Conservation (phyloP, 2,797 vertebrate genomes). For the Sebastes itinus region DNA sequence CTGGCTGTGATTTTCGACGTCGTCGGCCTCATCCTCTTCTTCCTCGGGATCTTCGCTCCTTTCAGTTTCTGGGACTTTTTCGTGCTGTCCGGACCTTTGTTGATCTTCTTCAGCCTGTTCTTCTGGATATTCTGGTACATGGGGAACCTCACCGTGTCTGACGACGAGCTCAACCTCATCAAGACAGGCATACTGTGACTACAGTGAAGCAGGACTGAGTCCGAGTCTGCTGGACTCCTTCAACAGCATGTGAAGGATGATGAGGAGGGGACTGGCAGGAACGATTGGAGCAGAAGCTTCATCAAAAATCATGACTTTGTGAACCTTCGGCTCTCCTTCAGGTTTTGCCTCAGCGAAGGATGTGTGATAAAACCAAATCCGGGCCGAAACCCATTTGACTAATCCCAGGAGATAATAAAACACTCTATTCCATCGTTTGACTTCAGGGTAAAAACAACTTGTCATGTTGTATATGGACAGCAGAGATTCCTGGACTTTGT, state of each 20-base stretch:
- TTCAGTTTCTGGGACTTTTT: constrained; percentile 91
- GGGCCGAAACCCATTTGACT: constrained; percentile 18
- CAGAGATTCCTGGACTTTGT: constrained; percentile 11
- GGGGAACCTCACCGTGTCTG: constrained; percentile 82
- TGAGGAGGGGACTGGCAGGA: neutral
- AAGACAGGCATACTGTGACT: constrained; percentile 48
- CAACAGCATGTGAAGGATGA: neutral
- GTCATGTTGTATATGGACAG: neutral
- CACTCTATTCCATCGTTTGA: neutral
- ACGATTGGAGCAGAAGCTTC: neutral
- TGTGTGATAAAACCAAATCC: constrained; percentile 4
- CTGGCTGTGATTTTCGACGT: constrained; percentile 84
- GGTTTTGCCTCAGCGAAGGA: constrained; percentile 15
- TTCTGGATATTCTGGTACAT: constrained; percentile 92
- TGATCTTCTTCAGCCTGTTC: constrained; percentile 87
- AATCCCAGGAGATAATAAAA: constrained; percentile 27
- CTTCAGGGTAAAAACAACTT: constrained; percentile 4
- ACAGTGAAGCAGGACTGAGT: rapidly evolving
- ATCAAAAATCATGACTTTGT: neutral
- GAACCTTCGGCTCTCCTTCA: neutral
- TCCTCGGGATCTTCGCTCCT: constrained; percentile 84
- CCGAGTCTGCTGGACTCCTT: neutral
- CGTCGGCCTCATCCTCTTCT: constrained; percentile 81
- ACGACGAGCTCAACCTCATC: constrained; percentile 75
- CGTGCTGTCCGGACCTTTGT: constrained; percentile 84